Evolutionary conservation across 2,797 vertebrate species (phyloP), one percentile per base, ranked within the genome.

Genomic region (Poecile montanus): DNA sequence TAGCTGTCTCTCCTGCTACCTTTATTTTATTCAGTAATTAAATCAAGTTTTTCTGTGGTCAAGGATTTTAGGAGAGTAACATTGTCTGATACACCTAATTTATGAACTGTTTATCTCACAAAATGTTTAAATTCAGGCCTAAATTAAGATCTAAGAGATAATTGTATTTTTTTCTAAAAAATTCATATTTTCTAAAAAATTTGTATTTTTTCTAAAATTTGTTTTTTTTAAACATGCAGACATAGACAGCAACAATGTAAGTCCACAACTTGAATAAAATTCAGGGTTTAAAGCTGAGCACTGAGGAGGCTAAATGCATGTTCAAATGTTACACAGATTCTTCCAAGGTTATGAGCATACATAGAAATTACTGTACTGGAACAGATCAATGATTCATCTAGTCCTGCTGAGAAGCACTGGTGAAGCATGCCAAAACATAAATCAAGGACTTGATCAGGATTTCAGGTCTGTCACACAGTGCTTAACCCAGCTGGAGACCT

Each of bases 381-480:
- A 95, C 95, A 96, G 91, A 89, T 93, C 92, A 89, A 23, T 95
- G 91, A 94, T 94, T 95, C 94, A 73, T 94, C 68, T 80, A 85
- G 66, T 81, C 94, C 92, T 95, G 92, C 93, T 96, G 92, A 86
- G 94, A 94, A 92, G 61, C 44, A 44, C 71, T 91, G 58, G 36
- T 79, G 38, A 76, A 80, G 50, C 40, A 13, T 91, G 89, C 92
- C 89, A 94, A 66, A 72, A 57, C 7, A 20, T 96, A 95, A 95
- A 91, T 95, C 90, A 96, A 83, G 73, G 70, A 44, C 89, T 93
- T 48, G 93, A 95, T 94, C 50, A 17, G 89, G 73, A 51, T 84
- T 89, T 87, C 85, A 79, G 81, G 65, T 85, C 89, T 91, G 92
- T 95, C 92, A 91, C 5, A 50, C 80, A 72, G 8, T 66, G 71